Conservation (phyloP, 1,140 invertebrate genomes). For the Venustaconcha ellipsiformis region DNA sequence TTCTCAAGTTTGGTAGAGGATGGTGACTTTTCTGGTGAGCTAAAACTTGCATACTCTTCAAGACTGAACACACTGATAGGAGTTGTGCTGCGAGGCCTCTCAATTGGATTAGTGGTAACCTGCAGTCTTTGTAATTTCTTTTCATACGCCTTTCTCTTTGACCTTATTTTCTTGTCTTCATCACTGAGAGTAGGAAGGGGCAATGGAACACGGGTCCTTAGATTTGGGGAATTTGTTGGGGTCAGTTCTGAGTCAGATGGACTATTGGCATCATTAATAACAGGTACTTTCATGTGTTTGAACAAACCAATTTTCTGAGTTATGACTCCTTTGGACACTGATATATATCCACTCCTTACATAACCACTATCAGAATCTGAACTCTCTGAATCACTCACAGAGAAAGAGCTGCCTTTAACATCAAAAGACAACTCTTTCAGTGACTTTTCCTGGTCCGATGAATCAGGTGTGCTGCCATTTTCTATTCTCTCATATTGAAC, state of each 20-base stretch:
- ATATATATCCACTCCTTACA: slow-evolving; percentile 36
- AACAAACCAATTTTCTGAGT: not conserved
- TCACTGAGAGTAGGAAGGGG: slow-evolving; percentile 30
- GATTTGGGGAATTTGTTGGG: slow-evolving; percentile 21
- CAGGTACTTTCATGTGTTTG: not conserved
- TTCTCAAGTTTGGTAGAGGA: slow-evolving; percentile 47
- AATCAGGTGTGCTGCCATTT: slow-evolving; percentile 7
- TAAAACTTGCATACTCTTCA: slow-evolving; percentile 76
- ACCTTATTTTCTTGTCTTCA: slow-evolving; percentile 42
- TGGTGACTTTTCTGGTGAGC: slow-evolving; percentile 58
- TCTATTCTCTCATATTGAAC: slow-evolving; percentile 18
- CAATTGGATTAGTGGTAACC: slow-evolving; percentile 85
- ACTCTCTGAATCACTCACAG: slow-evolving; percentile 33
- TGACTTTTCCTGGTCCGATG: slow-evolving; percentile 25
- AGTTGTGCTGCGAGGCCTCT: slow-evolving; percentile 87
- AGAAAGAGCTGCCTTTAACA: not conserved
- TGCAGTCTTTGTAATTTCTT: slow-evolving; percentile 69
- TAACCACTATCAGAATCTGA: slow-evolving; percentile 47
- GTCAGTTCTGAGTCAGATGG: slow-evolving; percentile 22
- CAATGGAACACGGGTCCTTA: slow-evolving; percentile 19
- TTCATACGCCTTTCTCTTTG: slow-evolving; percentile 62
- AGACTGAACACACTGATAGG: slow-evolving; percentile 82
- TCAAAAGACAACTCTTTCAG: not conserved
- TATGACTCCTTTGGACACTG: slow-evolving; percentile 12
- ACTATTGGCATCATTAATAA: not conserved